Evolutionary conservation across 1,140 invertebrate species (phyloP), one percentile per base, ranked within the genome.

Genomic region (Ceratoteleas bidentatus): DNA sequence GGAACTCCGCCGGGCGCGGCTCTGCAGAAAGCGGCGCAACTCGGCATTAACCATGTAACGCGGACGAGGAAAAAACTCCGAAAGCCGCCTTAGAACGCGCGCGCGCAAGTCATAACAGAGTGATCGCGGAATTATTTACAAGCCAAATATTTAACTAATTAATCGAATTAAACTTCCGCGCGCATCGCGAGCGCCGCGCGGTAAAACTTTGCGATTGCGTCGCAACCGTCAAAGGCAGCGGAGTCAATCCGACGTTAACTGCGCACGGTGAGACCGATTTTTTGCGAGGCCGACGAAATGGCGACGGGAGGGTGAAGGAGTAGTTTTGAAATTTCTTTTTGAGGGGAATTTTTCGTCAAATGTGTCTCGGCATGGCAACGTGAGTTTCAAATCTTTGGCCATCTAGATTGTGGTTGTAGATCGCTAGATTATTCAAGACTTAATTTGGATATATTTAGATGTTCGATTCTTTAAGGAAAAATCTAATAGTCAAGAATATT

Each of bases 151-250:
- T 81, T 60, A 70, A 72, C 50, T 72, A 81, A 82, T 82, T 77
- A 73, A 82, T 77, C 61, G 65, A 82, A 82, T 82, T 72, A 66
- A 72, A 82, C 38, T 82, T 82, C 49, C 49, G 16, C 62, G 56
- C 13, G 73, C 47, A 61, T 38, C 53, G 66, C 49, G 66, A 79
- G 68, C 76, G 60, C 53, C 58, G 53, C 58, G 61, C 56, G 69
- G 69, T 78, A 83, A 83, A 83, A 83, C 80, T 77, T 78, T 70
- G 78, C 74, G 73, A 83, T 83, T 77, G 54, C 77, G 75, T 83
- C 73, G 40, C 54, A 10, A 69, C 52, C 64, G 47, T 72, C 75
- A 75, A 69, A 80, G 70, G 24, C 24, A 24, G 24, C 24, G 69
- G 70, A 75, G 53, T 83, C 78, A 83, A 83, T 75, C 24, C 38